phyloP scores from a whole-genome alignment of 2,113 vertebrate genomes.

The Chlorodrepanis virens region DNA sequence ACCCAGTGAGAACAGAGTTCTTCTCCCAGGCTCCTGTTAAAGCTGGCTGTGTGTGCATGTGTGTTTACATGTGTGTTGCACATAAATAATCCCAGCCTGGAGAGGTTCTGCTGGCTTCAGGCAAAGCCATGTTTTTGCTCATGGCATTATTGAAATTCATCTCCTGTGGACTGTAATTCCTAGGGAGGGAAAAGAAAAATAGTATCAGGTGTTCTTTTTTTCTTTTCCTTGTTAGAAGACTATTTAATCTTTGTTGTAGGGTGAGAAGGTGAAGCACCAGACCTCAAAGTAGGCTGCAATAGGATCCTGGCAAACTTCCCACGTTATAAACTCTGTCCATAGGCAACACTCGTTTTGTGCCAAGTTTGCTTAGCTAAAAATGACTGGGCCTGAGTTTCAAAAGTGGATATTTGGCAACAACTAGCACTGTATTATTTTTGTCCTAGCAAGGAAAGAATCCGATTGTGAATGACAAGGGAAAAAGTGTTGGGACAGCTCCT shows the following conservation, averaged over 20 bases:
- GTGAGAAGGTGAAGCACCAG: constrained; percentile 60
- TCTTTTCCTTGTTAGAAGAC: neutral
- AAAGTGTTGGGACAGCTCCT: neutral
- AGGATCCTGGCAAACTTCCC: constrained; percentile 52
- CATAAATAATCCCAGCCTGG: neutral
- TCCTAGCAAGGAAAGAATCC: neutral
- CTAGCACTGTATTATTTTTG: constrained; percentile 6
- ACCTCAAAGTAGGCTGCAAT: constrained; percentile 42
- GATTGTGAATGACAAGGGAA: neutral
- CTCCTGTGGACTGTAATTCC: neutral
- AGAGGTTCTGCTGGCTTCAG: neutral
- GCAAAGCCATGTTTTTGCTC: neutral
- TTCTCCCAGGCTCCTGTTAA: neutral
- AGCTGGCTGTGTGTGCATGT: neutral
- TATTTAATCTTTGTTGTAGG: constrained; percentile 52
- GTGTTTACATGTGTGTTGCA: neutral
- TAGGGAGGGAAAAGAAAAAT: neutral
- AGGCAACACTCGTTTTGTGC: neutral
- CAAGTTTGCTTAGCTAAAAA: constrained; percentile 62
- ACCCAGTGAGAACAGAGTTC: neutral
- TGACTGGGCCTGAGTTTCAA: constrained; percentile 30
- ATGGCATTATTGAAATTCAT: constrained; percentile 24
- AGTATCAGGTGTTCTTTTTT: constrained; percentile 16
- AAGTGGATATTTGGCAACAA: constrained; percentile 22
- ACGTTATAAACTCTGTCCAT: constrained; percentile 38